Conservation (phyloP, 2,888 invertebrate species). For the Ligdia adustata region DNA sequence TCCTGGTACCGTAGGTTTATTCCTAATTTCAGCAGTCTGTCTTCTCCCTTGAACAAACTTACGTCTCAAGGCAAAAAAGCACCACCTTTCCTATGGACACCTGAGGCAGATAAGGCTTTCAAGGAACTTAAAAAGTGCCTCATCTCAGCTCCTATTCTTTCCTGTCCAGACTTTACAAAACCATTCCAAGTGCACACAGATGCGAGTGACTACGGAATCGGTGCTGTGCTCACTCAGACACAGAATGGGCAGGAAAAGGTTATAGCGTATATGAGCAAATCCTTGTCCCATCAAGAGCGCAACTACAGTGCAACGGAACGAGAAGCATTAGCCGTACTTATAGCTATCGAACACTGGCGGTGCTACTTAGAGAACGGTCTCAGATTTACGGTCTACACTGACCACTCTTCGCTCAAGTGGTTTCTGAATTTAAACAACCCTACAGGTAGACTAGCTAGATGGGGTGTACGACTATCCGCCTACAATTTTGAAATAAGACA, state of each 20-base stretch:
- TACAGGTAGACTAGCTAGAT: constrained; percentile 16
- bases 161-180: constrained; percentile 25
- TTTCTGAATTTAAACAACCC: constrained; percentile 1
- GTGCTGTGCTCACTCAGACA: neutral
- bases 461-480: constrained; percentile 16
- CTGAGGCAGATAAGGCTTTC: constrained; percentile 35
- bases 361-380: constrained; percentile 21
- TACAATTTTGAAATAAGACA: constrained; percentile 15
- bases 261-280: constrained; percentile 11
- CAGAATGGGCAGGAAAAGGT: neutral
- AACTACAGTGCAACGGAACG: constrained; percentile 36
- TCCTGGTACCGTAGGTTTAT: constrained; percentile 40
- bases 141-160: constrained; percentile 22
- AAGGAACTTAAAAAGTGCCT: constrained; percentile 23
- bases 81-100: constrained; percentile 36
- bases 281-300: neutral
- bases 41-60: constrained; percentile 36
- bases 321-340: constrained; percentile 37
- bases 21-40: constrained; percentile 32
- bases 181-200: constrained; percentile 30
- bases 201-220: too few species aligned
- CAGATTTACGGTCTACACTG: constrained; percentile 11
- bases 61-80: constrained; percentile 34
- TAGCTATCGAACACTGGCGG: constrained; percentile 38
- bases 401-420: constrained; percentile 12